phyloP scores from a whole-genome alignment of 2,797 vertebrate species.

The Chromis chromis region DNA sequence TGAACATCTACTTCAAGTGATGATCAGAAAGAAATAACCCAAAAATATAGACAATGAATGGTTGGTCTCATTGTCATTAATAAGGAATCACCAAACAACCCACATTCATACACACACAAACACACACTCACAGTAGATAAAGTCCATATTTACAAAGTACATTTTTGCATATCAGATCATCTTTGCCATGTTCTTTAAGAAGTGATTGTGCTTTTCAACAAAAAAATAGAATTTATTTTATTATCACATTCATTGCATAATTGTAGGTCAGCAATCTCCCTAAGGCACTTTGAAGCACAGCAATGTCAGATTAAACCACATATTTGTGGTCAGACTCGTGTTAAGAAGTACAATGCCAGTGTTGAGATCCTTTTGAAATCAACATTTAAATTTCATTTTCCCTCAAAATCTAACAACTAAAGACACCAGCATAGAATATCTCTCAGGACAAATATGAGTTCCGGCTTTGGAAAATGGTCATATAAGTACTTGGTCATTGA shows the following conservation, averaged over 20 bases:
- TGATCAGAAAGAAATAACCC: slow-evolving; percentile 42
- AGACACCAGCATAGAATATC: not conserved
- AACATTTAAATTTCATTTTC: slow-evolving; percentile 11
- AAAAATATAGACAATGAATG: not conserved
- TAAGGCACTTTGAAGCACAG: not conserved
- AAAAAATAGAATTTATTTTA: slow-evolving; percentile 27
- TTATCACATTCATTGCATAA: slow-evolving; percentile 34
- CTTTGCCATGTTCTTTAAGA: not conserved
- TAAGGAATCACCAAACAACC: slow-evolving; percentile 7
- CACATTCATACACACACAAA: slow-evolving; percentile 4
- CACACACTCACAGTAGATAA: not conserved
- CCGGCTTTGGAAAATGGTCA: not conserved
- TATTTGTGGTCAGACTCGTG: not conserved
- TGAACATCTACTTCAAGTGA: slow-evolving; percentile 60
- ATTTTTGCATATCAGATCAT: slow-evolving; percentile 5
- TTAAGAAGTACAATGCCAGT: not conserved
- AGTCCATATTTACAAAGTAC: slow-evolving; percentile 8
- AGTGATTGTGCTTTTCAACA: slow-evolving; percentile 40
- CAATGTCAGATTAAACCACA: slow-evolving; percentile 1
- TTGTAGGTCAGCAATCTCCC: not conserved
- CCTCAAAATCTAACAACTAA: slow-evolving; percentile 4
- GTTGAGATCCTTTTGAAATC: not conserved
- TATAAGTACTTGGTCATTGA: slow-evolving; percentile 27
- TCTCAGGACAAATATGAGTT: not conserved
- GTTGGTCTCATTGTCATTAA: slow-evolving; percentile 24